These are phyloP conservation scores for Ictalurus furcatus DNA, from an alignment of 2,113 vertebrate species.

Conservation along the genomic window DNA sequence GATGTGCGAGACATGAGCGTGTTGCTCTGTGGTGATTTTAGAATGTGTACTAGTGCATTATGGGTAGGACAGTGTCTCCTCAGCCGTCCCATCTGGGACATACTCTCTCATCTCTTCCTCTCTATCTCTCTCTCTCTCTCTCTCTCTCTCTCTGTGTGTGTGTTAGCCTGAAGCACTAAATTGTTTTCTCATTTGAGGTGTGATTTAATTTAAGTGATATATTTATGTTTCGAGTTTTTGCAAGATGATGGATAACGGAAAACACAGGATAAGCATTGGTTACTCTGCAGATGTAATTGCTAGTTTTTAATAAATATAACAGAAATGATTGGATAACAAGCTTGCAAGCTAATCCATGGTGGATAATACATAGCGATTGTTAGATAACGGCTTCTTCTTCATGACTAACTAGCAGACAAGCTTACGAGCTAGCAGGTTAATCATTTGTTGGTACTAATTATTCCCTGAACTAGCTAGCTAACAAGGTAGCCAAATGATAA, in stretches of 20 bases:
- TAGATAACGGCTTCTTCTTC: background rate
- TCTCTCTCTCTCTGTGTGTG: slow-evolving; percentile 28
- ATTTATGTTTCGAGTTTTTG: slow-evolving; percentile 14
- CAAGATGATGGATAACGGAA: background rate
- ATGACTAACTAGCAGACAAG: background rate
- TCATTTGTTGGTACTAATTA: background rate
- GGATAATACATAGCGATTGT: background rate
- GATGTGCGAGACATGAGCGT: background rate
- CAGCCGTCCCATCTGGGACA: background rate
- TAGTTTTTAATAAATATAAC: background rate
- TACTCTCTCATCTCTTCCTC: background rate
- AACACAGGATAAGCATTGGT: background rate
- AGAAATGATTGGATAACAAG: background rate
- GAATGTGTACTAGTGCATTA: slow-evolving; percentile 25
- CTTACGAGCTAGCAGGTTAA: background rate
- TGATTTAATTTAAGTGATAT: slow-evolving; percentile 30
- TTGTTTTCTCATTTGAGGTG: slow-evolving; percentile 64
- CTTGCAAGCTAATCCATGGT: background rate
- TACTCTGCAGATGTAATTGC: background rate
- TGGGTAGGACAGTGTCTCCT: slow-evolving; percentile 24
- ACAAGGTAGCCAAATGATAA: background rate
- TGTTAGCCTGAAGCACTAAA: slow-evolving; percentile 59
- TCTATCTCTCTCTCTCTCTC: background rate
- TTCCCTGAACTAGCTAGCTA: background rate
- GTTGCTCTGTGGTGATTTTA: background rate